phyloP scores from a whole-genome alignment of 2,797 vertebrate species.

The Falco cherrug region DNA sequence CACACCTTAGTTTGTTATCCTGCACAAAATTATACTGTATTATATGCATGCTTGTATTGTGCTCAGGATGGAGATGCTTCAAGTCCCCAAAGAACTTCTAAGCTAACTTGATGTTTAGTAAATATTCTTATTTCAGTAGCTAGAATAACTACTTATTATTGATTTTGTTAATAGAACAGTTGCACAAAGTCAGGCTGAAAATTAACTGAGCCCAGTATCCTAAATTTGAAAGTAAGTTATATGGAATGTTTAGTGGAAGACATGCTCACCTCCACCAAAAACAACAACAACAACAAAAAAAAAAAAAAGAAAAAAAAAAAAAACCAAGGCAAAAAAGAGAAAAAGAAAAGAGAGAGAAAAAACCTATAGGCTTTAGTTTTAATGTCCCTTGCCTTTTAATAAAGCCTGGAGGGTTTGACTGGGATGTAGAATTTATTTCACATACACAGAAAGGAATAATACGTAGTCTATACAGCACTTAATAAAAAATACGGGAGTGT shows the following conservation, averaged over 20 bases:
- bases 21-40: neutral
- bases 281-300: neutral
- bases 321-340: neutral
- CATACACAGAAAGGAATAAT: neutral
- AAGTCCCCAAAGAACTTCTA: neutral
- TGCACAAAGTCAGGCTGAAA: neutral
- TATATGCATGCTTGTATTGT: neutral
- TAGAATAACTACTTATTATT: neutral
- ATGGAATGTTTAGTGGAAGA: neutral
- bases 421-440: neutral
- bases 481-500: neutral
- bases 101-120: neutral
- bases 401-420: neutral
- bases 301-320: fast-evolving
- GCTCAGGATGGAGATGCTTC: neutral
- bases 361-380: neutral
- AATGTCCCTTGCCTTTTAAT: neutral
- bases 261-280: neutral
- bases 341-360: neutral
- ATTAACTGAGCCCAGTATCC: neutral
- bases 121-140: neutral
- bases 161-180: neutral
- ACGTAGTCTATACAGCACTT: neutral
- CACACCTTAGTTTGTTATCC: neutral
- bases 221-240: neutral